A percentile compares a stretch with the other conserved stretches of the same genome.
These are phyloP conservation scores for Cryptosula pallasiana DNA, from an alignment of 2,888 invertebrate species.

Conservation along the genomic window DNA sequence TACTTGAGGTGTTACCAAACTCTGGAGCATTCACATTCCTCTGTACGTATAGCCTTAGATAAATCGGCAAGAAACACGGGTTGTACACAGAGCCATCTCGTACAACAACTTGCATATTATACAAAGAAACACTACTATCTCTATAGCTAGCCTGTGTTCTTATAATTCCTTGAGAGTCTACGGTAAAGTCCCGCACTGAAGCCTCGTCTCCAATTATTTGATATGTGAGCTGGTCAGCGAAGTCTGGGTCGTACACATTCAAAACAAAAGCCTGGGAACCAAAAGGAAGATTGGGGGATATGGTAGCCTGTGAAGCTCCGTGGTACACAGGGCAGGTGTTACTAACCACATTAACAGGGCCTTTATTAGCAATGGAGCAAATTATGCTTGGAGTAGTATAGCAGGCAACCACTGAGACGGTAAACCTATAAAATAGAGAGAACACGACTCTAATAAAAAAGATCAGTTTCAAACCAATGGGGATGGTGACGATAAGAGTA, in stretches of 20 bases:
- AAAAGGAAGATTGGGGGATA: neutral
- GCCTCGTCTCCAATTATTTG: constrained; percentile 17
- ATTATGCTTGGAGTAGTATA: neutral
- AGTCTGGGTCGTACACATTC: neutral
- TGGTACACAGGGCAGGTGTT: neutral
- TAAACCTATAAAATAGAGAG: neutral
- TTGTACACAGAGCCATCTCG: neutral
- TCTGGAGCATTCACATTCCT: neutral
- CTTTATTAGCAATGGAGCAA: neutral
- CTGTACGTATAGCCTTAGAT: neutral
- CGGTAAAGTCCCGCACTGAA: neutral
- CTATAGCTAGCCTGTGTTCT: constrained; percentile 20
- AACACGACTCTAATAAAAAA: too few relatives aligned
- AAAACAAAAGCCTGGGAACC: neutral
- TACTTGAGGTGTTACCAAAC: constrained; percentile 2
- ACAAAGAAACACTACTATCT: constrained; percentile 12
- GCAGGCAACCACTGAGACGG: neutral
- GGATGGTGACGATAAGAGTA: too few relatives aligned
- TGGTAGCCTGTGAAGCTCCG: neutral
- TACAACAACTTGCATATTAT: constrained; percentile 12
- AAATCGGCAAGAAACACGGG: constrained; percentile 6
- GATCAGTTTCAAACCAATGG: too few relatives aligned
- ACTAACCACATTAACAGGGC: neutral
- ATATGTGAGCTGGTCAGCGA: neutral
- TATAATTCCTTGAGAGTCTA: neutral